Percentiles rank a stretch among this genome's conserved stretches.
These are phyloP conservation scores for Salvator merianae DNA, from an alignment of 2,113 vertebrate genomes.

Conservation along the genomic window DNA sequence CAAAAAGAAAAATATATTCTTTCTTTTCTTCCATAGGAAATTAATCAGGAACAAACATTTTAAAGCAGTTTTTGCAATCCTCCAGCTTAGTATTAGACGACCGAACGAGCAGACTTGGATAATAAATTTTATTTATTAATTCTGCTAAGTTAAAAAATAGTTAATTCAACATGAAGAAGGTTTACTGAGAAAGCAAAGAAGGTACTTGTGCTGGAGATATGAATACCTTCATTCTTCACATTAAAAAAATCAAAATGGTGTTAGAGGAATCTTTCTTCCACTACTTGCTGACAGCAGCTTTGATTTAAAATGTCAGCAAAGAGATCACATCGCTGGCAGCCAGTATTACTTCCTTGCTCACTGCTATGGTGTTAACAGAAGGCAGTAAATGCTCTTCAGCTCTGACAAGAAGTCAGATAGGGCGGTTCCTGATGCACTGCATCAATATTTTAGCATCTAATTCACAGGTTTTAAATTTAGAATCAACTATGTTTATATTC, in stretches of 20 bases:
- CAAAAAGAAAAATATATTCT: no score
- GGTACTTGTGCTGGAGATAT: slow-evolving; percentile 37
- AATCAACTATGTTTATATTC: neutral
- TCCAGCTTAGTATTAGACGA: neutral
- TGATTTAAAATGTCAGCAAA: slow-evolving; percentile 64
- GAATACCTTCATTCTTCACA: slow-evolving; percentile 67
- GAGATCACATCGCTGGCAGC: slow-evolving; percentile 51
- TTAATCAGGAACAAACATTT: no score
- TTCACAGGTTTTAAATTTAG: neutral
- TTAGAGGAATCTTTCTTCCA: slow-evolving; percentile 53
- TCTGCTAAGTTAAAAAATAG: slow-evolving; percentile 30
- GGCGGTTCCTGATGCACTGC: neutral
- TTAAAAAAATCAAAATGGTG: slow-evolving; percentile 55
- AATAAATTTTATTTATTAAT: slow-evolving; percentile 41
- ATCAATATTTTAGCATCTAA: neutral
- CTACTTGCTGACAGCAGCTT: slow-evolving; percentile 45
- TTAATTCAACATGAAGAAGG: slow-evolving; percentile 54
- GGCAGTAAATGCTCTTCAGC: slow-evolving; percentile 57
- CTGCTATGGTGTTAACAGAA: slow-evolving; percentile 54
- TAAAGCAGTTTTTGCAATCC: neutral
- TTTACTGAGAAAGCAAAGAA: slow-evolving; percentile 52
- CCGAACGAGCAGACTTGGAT: slow-evolving; percentile 14
- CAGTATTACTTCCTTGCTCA: slow-evolving; percentile 46
- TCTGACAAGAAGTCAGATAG: slow-evolving; percentile 18
- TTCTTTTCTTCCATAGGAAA: no score